These are phyloP conservation scores for Gambusia yucatana DNA, from an alignment of 2,797 vertebrate species.

Conservation along the genomic window DNA sequence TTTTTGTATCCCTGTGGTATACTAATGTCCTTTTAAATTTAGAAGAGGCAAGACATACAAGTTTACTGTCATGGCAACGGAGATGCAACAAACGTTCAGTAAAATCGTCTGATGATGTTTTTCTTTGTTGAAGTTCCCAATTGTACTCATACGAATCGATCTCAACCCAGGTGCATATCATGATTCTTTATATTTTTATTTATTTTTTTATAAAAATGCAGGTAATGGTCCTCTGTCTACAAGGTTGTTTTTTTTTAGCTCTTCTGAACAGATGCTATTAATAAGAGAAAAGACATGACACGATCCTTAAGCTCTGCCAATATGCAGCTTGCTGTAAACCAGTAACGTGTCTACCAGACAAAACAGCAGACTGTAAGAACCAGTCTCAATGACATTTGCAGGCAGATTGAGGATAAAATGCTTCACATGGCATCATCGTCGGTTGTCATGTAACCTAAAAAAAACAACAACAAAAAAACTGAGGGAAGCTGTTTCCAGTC, in stretches of 20 bases:
- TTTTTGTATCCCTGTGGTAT: background rate
- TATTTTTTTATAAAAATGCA: background rate
- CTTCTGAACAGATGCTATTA: constrained; percentile 11
- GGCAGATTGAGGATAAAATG: background rate
- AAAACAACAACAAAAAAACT: background rate
- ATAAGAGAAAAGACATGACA: constrained; percentile 20
- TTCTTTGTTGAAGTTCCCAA: constrained; percentile 40
- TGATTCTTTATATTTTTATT: constrained; percentile 7
- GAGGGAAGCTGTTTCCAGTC: constrained; percentile 13
- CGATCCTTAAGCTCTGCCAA: constrained; percentile 13
- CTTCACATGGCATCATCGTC: background rate
- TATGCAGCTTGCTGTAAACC: background rate
- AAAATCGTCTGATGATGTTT: constrained; percentile 11
- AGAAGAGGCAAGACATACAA: constrained; percentile 1
- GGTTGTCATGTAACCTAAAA: background rate
- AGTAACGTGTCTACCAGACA: constrained; percentile 12
- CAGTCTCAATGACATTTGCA: constrained; percentile 7
- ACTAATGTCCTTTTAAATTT: constrained; percentile 19
- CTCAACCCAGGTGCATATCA: constrained; percentile 26
- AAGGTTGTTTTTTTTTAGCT: constrained; percentile 30
- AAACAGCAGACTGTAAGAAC: constrained; percentile 17
- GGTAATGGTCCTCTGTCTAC: constrained; percentile 10
- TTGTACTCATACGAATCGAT: constrained; percentile 17
- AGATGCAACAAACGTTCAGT: constrained; percentile 28
- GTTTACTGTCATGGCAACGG: constrained; percentile 11